These are phyloP conservation scores for Eumaeus atala DNA, from an alignment of 1,140 invertebrate genomes.

Conservation along the genomic window DNA sequence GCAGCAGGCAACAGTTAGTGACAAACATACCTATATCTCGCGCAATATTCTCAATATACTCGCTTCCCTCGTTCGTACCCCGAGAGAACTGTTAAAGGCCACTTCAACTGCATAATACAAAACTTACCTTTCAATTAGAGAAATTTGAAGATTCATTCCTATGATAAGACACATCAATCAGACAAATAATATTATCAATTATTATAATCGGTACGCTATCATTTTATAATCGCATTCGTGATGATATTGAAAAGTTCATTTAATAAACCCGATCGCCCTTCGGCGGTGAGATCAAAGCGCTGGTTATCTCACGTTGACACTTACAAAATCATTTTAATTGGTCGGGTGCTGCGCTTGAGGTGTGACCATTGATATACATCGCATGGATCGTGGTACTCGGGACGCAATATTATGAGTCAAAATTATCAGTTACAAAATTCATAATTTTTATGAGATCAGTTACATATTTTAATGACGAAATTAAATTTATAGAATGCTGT, in stretches of 20 bases:
- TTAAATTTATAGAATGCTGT: no score
- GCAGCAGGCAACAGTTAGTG: no score
- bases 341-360: slow-evolving; percentile 24
- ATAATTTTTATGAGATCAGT: no score
- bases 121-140: no score
- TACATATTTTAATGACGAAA: no score
- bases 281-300: slow-evolving; percentile 43
- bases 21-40: no score
- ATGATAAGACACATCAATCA: background rate
- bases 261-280: slow-evolving; percentile 24
- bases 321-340: slow-evolving; percentile 71
- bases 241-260: slow-evolving; percentile 15
- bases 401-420: no score
- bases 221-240: background rate
- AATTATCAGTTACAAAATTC: no score
- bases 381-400: background rate
- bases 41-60: no score
- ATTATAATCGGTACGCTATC: background rate
- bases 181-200: slow-evolving; percentile 2
- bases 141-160: background rate
- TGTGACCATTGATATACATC: slow-evolving; percentile 13
- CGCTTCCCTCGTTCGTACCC: no score
- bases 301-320: slow-evolving; percentile 59
- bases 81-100: no score
- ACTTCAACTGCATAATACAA: no score